Base-by-base conservation (phyloP, 1,140 invertebrate species). In the Drosophila neocordata region DNA sequence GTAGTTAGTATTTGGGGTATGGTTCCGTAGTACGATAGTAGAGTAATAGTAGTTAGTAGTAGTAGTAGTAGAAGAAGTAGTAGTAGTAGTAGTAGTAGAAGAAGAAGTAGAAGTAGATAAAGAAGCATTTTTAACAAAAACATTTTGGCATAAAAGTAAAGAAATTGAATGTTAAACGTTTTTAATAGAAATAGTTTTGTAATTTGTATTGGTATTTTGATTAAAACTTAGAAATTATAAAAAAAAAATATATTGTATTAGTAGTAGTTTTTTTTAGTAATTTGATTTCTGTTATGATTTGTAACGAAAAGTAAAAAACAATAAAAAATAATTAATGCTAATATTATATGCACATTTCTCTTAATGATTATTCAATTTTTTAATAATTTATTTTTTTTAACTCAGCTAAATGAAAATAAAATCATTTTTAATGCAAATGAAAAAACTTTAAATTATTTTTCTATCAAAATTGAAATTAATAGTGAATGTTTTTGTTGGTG, bases 91-190 rank as follows among this genome's bases (percentile, higher is more conserved):
- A 78, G 79, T 65, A 78, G 73, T 72, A 79, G 81, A 78, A 87
- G 82, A 63, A 72, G 80, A 79, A 90, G 74, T 77, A 90, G 70
- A 82, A 82, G 72, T 71, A 82, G 83, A 74, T 87, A 79, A 80
- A 90, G 56, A 90, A 87, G 82, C 38, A 48, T 37, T 53, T 53
- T 53, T 53, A 53, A 53, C 51, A 53, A 27, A 53, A 27, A 20
- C 22, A 13, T 53, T 20, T 53, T 53, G n/a, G 51, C 41, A 48
- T 15, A 48, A 48, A 48, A 15, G 18, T 20, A 24, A 2, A 48
- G 8, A 48, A 48, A 48, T 20, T 48, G 15, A 48, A 20, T 48
- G 8, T 44, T 20, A 12, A 12, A 31, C 27, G 8, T 35, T 35
- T 35, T 35, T 2, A 48, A 20, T 48, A 48, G 41, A 48, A 48